Evolutionary conservation across 2,888 invertebrate species (phyloP).

Genomic region (Dioctria linearis): DNA sequence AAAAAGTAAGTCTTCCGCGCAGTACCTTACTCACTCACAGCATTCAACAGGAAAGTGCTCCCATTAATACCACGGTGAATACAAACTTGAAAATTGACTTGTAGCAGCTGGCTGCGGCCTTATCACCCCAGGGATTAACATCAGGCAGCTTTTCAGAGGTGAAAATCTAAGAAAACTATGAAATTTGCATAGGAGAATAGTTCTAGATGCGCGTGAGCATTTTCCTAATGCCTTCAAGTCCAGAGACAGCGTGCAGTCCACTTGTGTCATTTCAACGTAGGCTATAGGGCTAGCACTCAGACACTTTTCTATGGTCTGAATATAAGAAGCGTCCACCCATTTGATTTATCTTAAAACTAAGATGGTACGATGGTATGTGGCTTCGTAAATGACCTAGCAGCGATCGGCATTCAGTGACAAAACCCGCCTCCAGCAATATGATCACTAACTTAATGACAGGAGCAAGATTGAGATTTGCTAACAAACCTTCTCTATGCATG

Average conservation of each 20-base stretch:
- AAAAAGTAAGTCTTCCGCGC: neutral
- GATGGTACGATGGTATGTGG: neutral
- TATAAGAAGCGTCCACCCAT: neutral
- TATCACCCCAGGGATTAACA: constrained; percentile 37
- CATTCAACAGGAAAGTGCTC: neutral
- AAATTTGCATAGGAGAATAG: neutral
- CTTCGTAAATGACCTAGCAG: neutral
- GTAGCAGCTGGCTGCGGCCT: neutral
- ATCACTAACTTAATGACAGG: neutral
- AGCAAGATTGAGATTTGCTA: neutral
- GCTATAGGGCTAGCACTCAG: neutral
- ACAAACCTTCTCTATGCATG: constrained; percentile 4
- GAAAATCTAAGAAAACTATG: neutral
- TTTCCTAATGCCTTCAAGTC: neutral
- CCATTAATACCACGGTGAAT: constrained; percentile 1
- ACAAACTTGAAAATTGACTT: constrained; percentile 2
- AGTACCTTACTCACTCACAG: neutral
- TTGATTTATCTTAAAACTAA: neutral
- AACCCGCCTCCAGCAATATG: neutral
- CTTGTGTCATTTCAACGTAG: neutral
- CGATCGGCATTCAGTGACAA: neutral
- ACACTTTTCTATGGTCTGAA: neutral
- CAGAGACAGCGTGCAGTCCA: neutral
- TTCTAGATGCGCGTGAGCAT: neutral
- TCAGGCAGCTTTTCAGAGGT: constrained; percentile 29